These are phyloP conservation scores for Cricetomys ansorgei DNA, from an alignment of 2,113 vertebrate genomes.

Conservation along the genomic window DNA sequence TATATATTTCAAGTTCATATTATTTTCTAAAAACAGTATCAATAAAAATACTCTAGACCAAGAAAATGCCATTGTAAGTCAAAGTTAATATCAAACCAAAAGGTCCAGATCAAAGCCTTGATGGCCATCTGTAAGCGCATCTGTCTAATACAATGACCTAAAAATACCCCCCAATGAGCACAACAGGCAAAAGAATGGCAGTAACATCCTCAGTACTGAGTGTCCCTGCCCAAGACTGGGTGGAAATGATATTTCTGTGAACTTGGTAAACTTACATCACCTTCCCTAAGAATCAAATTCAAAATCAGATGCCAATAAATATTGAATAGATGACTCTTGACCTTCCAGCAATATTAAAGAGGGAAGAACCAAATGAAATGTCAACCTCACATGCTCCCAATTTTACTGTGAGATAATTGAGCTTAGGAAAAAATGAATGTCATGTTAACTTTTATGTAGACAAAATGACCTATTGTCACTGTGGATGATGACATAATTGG, in stretches of 20 bases:
- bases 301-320: neutral
- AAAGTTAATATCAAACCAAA: neutral
- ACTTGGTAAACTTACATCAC: neutral
- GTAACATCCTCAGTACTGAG: neutral
- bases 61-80: neutral
- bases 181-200: neutral
- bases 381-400: neutral
- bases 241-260: neutral
- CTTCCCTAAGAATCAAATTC: neutral
- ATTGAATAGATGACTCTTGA: neutral
- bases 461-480: neutral
- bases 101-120: neutral
- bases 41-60: neutral
- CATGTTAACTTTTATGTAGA: neutral
- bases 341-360: neutral
- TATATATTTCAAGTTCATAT: too few species aligned
- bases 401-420: slow-evolving; percentile 6
- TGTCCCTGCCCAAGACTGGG: neutral
- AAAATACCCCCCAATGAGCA: neutral
- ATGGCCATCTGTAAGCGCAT: neutral
- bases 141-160: neutral
- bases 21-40: slow-evolving; percentile 30
- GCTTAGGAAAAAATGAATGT: neutral
- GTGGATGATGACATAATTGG: neutral
- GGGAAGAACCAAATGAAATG: neutral